These are phyloP conservation scores for Gymnopithys bicolor DNA, from an alignment of 2,797 vertebrate species.

Conservation along the genomic window DNA sequence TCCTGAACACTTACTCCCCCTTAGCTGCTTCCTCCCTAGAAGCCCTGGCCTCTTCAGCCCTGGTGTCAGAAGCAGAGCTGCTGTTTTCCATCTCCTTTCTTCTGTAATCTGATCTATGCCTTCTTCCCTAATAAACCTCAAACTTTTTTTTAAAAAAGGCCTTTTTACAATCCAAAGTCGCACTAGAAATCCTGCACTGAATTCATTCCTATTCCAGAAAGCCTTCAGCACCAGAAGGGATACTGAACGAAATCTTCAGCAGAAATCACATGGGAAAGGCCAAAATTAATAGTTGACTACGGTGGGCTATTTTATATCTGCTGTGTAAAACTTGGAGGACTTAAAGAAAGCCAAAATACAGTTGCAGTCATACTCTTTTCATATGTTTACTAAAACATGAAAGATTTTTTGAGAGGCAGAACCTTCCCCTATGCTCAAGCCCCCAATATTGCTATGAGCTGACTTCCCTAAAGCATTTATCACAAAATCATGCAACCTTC, in stretches of 20 bases:
- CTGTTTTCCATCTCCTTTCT: not conserved
- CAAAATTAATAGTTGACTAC: not conserved
- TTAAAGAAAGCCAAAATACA: not conserved
- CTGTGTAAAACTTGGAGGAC: not conserved
- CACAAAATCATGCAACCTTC: not conserved
- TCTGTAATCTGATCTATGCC: not conserved
- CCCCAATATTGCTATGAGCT: not conserved
- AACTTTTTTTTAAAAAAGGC: not conserved
- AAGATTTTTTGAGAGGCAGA: not conserved
- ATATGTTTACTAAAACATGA: not conserved
- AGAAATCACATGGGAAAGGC: not conserved
- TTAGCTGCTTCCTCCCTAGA: not conserved
- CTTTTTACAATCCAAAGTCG: not conserved
- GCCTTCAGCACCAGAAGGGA: not conserved
- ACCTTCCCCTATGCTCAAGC: not conserved
- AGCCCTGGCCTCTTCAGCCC: not conserved
- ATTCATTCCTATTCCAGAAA: not conserved
- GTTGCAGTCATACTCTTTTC: not conserved
- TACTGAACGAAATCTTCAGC: not conserved
- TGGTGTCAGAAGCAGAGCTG: not conserved
- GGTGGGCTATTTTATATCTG: not conserved
- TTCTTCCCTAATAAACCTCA: not conserved
- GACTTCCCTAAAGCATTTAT: constrained; percentile 13
- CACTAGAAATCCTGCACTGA: not conserved
- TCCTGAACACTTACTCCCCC: not conserved